These are phyloP conservation scores for Silurus lanzhouensis DNA, from an alignment of 2,797 vertebrate species.

Conservation along the genomic window DNA sequence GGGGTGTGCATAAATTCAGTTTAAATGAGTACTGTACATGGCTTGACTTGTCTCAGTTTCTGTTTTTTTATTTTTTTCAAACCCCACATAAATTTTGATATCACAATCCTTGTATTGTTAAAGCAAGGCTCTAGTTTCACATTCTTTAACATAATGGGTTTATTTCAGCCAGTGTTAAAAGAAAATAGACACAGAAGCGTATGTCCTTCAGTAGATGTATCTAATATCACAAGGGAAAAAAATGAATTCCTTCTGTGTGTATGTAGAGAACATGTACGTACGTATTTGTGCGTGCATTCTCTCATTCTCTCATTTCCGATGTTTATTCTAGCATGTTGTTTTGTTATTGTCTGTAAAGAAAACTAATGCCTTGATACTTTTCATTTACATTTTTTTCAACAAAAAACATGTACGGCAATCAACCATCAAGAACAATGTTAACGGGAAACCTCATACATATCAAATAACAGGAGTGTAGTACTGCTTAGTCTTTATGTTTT, in stretches of 20 bases:
- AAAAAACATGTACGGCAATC: slow-evolving; percentile 18
- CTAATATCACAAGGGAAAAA: slow-evolving; percentile 54
- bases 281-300: neutral
- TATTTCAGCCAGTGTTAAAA: slow-evolving; percentile 66
- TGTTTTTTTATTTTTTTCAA: neutral
- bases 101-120: slow-evolving; percentile 56
- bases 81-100: slow-evolving; percentile 63
- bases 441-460: slow-evolving; percentile 6
- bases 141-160: slow-evolving; percentile 69
- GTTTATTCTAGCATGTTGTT: neutral
- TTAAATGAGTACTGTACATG: slow-evolving; percentile 52
- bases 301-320: neutral
- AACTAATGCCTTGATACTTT: neutral
- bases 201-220: slow-evolving; percentile 53
- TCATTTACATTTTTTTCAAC: slow-evolving; percentile 20
- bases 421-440: slow-evolving; percentile 33
- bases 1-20: slow-evolving; percentile 51
- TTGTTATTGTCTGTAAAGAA: neutral
- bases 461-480: neutral
- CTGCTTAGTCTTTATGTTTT: neutral
- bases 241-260: slow-evolving; percentile 38
- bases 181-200: slow-evolving; percentile 68
- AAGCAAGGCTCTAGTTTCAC: slow-evolving; percentile 68
- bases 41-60: slow-evolving; percentile 18
- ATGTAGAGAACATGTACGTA: neutral